Base-by-base conservation (phyloP, 2,888 invertebrate genomes). In the Aricia artaxerxes region DNA sequence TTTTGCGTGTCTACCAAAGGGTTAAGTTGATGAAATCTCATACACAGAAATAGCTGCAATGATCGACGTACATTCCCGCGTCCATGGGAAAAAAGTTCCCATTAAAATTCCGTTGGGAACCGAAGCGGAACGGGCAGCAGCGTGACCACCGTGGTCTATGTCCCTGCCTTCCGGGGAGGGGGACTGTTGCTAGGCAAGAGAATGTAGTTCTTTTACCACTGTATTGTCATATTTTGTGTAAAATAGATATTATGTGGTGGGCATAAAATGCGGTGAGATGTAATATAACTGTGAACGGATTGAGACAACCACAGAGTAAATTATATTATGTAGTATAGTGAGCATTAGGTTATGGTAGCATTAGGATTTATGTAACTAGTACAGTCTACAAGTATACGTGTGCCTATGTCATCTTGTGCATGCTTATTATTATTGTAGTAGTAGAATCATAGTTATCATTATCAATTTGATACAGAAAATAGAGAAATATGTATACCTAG, bases 81-180 rank as follows among this genome's bases (percentile, higher is more conserved):
- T 80, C 73, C 79, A 69, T 78, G 80, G 83, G 84, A 86, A 85
- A 85, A 85, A 85, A 78, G 80, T 77, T 79, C 76, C 81, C 86
- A 87, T 87, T 86, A 85, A 86, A 85, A 86, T 85, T 83, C 85
- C 85, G 83, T 83, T 84, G 87, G 82, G 81, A 82, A 81, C 82
- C 85, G 83, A 84, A 84, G 87, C 88, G 87, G 87, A 89, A 89
- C 85, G 86, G 5, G 83, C 86, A 86, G 80, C 80, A 75, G 86
- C 92, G 87, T 91, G 91, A 91, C 91, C 85, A 84, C 80, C 80
- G 84, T 82, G 82, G 85, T 82, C 85, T 84, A 82, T 79, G 84
- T 85, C 87, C 84, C 86, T 90, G 88, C 85, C 88, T 87, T 88
- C 87, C 87, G 88, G 86, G 82, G 35, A 69, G 69, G 69, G 69